Evolutionary conservation across 1,140 invertebrate species (phyloP).

Genomic region (Heliconius nattereri): DNA sequence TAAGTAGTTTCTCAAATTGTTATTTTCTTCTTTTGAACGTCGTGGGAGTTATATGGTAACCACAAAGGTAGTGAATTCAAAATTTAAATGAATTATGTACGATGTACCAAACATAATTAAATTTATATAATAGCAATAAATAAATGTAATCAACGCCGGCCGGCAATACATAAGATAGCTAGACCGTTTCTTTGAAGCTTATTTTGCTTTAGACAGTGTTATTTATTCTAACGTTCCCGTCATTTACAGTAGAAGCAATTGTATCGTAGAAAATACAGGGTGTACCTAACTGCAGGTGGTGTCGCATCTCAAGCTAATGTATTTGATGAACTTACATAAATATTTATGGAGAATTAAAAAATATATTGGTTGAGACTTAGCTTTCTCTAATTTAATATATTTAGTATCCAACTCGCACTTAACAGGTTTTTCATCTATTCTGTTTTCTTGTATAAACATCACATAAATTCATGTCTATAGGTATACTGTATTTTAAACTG

Average conservation of each 20-base stretch:
- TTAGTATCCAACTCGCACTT: too few relatives aligned
- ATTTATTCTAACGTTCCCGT: neutral
- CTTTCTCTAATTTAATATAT: too few relatives aligned
- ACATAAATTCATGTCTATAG: neutral
- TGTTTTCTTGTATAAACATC: neutral
- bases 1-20: too few relatives aligned
- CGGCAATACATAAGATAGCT: neutral
- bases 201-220: neutral
- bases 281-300: neutral
- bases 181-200: neutral
- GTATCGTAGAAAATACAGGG: neutral
- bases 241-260: conserved; percentile 13
- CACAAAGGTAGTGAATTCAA: neutral
- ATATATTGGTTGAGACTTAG: too few relatives aligned
- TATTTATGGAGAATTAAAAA: neutral
- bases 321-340: conserved; percentile 9
- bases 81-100: too few relatives aligned
- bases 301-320: neutral
- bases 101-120: too few relatives aligned
- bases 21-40: too few relatives aligned
- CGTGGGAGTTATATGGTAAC: neutral
- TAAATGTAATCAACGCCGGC: neutral
- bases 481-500: neutral
- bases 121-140: too few relatives aligned
- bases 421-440: too few relatives aligned